Conservation (phyloP, 2,113 vertebrate species). For the Sprattus sprattus region DNA sequence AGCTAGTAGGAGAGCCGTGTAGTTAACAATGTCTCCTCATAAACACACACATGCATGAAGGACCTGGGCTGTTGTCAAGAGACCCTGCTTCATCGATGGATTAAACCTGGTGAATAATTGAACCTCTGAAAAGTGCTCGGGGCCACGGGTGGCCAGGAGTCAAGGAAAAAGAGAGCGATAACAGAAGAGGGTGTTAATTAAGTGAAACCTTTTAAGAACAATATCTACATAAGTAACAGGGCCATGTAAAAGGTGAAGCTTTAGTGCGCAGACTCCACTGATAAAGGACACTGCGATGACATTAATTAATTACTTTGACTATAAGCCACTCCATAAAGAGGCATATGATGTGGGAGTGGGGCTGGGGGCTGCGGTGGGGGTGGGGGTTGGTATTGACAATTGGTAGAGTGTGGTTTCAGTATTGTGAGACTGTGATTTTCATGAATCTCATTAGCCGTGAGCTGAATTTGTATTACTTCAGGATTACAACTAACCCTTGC, state of each 20-base stretch:
- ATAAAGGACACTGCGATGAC: conserved; percentile 29
- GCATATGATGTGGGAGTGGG: not conserved
- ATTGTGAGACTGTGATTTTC: conserved; percentile 56
- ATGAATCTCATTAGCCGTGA: conserved; percentile 74
- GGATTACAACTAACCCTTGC: conserved; percentile 66
- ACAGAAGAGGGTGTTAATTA: conserved; percentile 15
- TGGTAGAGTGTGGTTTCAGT: conserved; percentile 55
- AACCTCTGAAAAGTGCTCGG: not conserved
- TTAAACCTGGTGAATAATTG: conserved; percentile 18
- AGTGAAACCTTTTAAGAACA: not conserved
- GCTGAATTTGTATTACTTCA: conserved; percentile 67
- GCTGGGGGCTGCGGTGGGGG: not conserved
- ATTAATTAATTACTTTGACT: conserved; percentile 60
- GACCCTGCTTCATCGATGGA: not conserved
- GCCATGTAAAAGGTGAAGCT: conserved; percentile 1
- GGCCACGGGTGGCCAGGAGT: not conserved
- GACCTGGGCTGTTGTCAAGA: not conserved
- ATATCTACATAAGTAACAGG: not conserved
- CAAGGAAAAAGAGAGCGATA: not conserved
- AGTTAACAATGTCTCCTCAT: not conserved
- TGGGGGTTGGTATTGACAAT: conserved; percentile 59
- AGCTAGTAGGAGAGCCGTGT: not conserved
- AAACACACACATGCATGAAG: not conserved
- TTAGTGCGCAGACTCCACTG: conserved; percentile 39
- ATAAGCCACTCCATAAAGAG: conserved; percentile 41